These are phyloP conservation scores for Phyllostomus hastatus DNA, from an alignment of 2,113 vertebrate species.

Conservation along the genomic window DNA sequence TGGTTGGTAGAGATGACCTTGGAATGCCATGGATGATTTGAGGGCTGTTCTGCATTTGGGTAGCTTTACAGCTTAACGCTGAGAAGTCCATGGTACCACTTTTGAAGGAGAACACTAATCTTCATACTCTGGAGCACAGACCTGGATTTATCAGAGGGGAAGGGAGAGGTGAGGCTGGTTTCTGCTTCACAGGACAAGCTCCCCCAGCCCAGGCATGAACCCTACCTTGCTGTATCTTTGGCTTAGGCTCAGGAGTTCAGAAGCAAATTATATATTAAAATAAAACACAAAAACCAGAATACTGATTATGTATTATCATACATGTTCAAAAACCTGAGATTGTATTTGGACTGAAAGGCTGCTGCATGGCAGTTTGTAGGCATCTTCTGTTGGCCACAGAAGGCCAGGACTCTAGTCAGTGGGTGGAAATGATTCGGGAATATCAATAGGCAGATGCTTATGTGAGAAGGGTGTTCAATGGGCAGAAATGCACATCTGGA, in stretches of 20 bases:
- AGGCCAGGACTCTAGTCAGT: neutral
- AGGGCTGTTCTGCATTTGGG: neutral
- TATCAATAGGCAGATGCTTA: neutral
- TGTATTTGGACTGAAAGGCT: neutral
- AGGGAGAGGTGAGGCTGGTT: neutral
- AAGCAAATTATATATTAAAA: neutral
- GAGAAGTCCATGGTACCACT: neutral
- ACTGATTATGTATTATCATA: neutral
- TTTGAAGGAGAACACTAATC: neutral
- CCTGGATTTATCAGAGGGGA: neutral
- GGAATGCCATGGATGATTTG: neutral
- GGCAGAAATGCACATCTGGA: neutral
- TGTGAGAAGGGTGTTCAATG: neutral
- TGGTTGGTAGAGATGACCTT: neutral
- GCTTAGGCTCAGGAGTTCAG: neutral
- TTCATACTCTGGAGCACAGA: neutral
- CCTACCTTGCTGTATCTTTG: neutral
- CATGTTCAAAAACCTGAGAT: neutral
- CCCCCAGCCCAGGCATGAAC: rapidly evolving
- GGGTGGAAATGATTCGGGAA: neutral
- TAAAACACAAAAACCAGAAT: neutral
- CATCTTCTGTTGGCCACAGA: neutral
- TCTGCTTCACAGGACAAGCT: neutral
- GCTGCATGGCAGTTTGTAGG: neutral
- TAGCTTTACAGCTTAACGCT: neutral